A percentile compares a stretch with the other conserved stretches of the same genome.
Evolutionary conservation across 2,797 vertebrate genomes (phyloP).

Genomic region (Salarias fasciatus): DNA sequence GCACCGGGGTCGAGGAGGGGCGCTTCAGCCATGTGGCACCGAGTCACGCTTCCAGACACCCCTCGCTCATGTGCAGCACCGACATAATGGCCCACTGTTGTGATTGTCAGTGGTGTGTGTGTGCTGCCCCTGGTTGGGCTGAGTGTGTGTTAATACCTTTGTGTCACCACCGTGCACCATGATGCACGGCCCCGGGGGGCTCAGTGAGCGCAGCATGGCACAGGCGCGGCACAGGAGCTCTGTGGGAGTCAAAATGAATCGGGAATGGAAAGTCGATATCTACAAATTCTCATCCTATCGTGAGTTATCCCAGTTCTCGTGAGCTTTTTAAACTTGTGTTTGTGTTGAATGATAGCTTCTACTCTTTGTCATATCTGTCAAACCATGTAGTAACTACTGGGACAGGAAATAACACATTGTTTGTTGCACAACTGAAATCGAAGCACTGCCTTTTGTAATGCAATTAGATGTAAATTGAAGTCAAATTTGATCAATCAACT

Average conservation of each 20-base stretch:
- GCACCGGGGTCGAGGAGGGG: conserved; percentile 16
- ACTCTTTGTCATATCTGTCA: neutral
- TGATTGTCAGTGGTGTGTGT: conserved; percentile 46
- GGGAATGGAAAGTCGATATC: conserved; percentile 1
- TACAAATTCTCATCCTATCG: neutral
- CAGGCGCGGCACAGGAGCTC: conserved; percentile 6
- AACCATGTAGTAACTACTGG: too few relatives aligned
- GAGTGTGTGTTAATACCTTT: conserved; percentile 47
- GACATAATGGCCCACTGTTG: conserved; percentile 53
- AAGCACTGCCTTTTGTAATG: too few relatives aligned
- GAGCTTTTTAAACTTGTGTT: neutral
- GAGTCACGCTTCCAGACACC: conserved; percentile 45
- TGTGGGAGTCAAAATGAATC: conserved; percentile 3
- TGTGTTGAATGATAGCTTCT: neutral
- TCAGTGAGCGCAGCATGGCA: conserved; percentile 20
- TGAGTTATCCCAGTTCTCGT: neutral
- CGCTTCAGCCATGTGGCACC: conserved; percentile 22
- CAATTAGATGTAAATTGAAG: too few relatives aligned
- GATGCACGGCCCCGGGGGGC: conserved; percentile 26
- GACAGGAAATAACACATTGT: too few relatives aligned
- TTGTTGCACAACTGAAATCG: too few relatives aligned
- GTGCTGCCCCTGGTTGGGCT: conserved; percentile 27
- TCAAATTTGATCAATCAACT: too few relatives aligned
- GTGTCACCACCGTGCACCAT: conserved; percentile 42
- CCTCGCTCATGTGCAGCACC: conserved; percentile 38